These are phyloP conservation scores for Ormia ochracea DNA, from an alignment of 2,888 invertebrate species.

Conservation along the genomic window DNA sequence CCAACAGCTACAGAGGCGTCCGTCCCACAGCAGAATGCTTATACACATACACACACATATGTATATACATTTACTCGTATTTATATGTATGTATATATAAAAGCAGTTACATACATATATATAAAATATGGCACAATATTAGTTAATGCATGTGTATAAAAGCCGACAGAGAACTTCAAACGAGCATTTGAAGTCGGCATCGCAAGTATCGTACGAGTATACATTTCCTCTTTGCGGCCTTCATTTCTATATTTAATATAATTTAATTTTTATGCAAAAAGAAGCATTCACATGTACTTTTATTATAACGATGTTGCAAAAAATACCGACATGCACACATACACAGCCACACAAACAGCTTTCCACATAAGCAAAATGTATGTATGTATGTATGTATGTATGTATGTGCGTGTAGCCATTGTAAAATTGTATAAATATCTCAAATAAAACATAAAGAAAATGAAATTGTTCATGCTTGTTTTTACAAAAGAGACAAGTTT, in stretches of 20 bases:
- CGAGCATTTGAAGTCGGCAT: slow-evolving; percentile 44
- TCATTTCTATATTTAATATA: slow-evolving; percentile 59
- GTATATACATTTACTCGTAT: not conserved
- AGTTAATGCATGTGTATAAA: not conserved
- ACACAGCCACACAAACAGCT: not conserved
- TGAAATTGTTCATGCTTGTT: slow-evolving; percentile 38
- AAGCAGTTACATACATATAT: no score
- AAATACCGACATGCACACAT: slow-evolving; percentile 1
- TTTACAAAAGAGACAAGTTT: slow-evolving; percentile 7
- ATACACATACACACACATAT: not conserved
- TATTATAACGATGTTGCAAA: slow-evolving; percentile 6
- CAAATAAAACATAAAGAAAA: slow-evolving; percentile 24
- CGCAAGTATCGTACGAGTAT: slow-evolving; percentile 30
- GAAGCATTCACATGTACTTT: not conserved
- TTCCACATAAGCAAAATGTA: slow-evolving; percentile 15
- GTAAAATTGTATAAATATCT: slow-evolving; percentile 6
- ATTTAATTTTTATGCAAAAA: slow-evolving; percentile 64
- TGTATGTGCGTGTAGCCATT: not conserved
- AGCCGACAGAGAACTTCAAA: slow-evolving; percentile 22
- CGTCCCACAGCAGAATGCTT: slow-evolving; percentile 23
- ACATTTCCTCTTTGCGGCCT: slow-evolving; percentile 34
- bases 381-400: not conserved
- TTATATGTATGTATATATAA: not conserved
- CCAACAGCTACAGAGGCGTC: slow-evolving; percentile 29
- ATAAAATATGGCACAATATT: no score